Evolutionary conservation across 2,113 vertebrate genomes (phyloP).

Genomic region (Argyrosomus japonicus): DNA sequence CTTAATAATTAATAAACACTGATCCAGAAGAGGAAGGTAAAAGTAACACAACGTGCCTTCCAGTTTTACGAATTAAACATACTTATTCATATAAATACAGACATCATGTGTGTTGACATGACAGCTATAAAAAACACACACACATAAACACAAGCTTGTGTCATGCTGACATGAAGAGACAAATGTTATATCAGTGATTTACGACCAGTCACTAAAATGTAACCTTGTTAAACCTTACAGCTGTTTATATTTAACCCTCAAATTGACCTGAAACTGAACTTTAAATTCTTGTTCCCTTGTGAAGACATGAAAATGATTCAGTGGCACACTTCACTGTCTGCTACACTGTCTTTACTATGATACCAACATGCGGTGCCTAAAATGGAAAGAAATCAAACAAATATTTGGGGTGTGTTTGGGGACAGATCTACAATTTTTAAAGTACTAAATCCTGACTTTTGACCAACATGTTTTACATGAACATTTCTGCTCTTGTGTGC

Average conservation of each 20-base stretch:
- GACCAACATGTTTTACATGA: not conserved
- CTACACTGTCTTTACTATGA: not conserved
- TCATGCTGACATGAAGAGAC: slow-evolving; percentile 15
- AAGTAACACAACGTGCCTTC: not conserved
- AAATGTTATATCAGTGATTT: slow-evolving; percentile 25
- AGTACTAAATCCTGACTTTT: not conserved
- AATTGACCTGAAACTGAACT: slow-evolving; percentile 5
- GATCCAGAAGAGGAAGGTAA: not conserved
- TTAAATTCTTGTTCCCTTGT: not conserved
- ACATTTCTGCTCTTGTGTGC: not conserved
- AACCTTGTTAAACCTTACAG: not conserved
- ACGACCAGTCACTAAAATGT: not conserved
- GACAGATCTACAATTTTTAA: not conserved
- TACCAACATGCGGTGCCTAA: not conserved
- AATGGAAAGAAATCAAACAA: not conserved
- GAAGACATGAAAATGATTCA: not conserved
- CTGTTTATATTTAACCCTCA: slow-evolving; percentile 19
- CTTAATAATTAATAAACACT: slow-evolving; percentile 3
- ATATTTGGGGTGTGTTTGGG: no score
- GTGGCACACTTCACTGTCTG: not conserved
- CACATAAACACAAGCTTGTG: not conserved
- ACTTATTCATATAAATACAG: not conserved
- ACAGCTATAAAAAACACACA: not conserved
- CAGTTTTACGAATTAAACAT: not conserved
- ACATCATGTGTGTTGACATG: not conserved